These are phyloP conservation scores for Miltochrista miniata DNA, from an alignment of 2,888 invertebrate species.

Conservation along the genomic window DNA sequence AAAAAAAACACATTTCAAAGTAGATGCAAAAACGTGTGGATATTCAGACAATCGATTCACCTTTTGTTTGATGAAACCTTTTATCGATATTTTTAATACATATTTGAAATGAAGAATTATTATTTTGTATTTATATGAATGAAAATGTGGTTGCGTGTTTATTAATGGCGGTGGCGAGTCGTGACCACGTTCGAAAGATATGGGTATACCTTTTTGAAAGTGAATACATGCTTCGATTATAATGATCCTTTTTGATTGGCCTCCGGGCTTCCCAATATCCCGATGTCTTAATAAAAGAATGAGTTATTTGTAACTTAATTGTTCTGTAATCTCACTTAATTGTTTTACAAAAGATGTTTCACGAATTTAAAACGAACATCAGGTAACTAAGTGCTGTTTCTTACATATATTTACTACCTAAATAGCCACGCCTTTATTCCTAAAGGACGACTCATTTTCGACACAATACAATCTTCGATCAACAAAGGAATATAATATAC, in stretches of 20 bases:
- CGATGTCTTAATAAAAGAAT: conserved; percentile 14
- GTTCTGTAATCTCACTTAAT: neutral
- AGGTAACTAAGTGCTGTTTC: too few relatives aligned
- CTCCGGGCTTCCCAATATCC: conserved; percentile 12
- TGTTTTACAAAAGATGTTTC: neutral
- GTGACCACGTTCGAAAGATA: conserved; percentile 46
- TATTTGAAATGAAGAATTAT: conserved; percentile 26
- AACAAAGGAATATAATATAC: too few relatives aligned
- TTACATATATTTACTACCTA: too few relatives aligned
- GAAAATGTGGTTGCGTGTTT: conserved; percentile 37
- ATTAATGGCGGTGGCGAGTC: conserved; percentile 36
- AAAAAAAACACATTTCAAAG: conserved; percentile 9
- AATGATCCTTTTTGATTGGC: conserved; percentile 38
- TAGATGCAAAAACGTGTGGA: conserved; percentile 26
- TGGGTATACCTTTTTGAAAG: conserved; percentile 50
- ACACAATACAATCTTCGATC: too few relatives aligned
- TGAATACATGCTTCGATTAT: conserved; percentile 40
- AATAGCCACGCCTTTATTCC: too few relatives aligned
- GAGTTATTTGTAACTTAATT: neutral
- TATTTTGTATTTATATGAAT: conserved; percentile 39
- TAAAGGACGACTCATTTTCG: too few relatives aligned
- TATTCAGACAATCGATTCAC: conserved; percentile 49
- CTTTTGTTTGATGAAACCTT: conserved; percentile 61
- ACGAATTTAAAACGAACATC: neutral
- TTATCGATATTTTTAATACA: conserved; percentile 33